phyloP scores from a whole-genome alignment of 1,140 invertebrate genomes.

The Geopemphigus sp. region DNA sequence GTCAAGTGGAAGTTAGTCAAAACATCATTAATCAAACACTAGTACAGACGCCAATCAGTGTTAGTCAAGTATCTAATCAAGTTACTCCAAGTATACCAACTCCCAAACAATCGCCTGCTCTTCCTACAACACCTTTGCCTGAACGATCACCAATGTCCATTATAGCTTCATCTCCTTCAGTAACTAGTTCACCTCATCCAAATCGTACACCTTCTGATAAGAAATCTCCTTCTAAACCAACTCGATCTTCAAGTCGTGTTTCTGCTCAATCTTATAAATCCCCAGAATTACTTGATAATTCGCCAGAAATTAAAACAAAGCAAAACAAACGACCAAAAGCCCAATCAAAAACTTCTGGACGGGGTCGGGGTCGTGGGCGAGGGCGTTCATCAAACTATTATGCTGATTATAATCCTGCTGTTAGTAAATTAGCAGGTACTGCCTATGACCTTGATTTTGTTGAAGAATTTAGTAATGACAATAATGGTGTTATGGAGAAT shows the following conservation, averaged over 20 bases:
- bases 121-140: constrained; percentile 43
- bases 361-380: constrained; percentile 68
- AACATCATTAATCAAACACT: constrained; percentile 29
- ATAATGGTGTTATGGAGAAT: constrained; percentile 64
- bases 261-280: constrained; percentile 57
- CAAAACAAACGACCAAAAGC: constrained; percentile 56
- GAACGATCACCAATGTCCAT: constrained; percentile 31
- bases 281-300: constrained; percentile 47
- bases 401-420: constrained; percentile 51
- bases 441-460: constrained; percentile 85
- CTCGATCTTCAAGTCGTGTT: constrained; percentile 64
- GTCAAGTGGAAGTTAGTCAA: not conserved
- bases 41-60: constrained; percentile 46
- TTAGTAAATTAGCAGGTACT: constrained; percentile 77
- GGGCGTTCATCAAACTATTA: constrained; percentile 62
- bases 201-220: constrained; percentile 58
- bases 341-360: constrained; percentile 56
- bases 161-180: constrained; percentile 33
- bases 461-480: constrained; percentile 67
- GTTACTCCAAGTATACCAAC: constrained; percentile 46
- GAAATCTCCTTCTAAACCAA: constrained; percentile 66
- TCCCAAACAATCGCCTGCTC: constrained; percentile 49
- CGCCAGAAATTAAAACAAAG: constrained; percentile 52
- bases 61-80: constrained; percentile 47
- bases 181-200: constrained; percentile 50